These are phyloP conservation scores for Mycteria americana DNA, from an alignment of 2,797 vertebrate species.

Conservation along the genomic window DNA sequence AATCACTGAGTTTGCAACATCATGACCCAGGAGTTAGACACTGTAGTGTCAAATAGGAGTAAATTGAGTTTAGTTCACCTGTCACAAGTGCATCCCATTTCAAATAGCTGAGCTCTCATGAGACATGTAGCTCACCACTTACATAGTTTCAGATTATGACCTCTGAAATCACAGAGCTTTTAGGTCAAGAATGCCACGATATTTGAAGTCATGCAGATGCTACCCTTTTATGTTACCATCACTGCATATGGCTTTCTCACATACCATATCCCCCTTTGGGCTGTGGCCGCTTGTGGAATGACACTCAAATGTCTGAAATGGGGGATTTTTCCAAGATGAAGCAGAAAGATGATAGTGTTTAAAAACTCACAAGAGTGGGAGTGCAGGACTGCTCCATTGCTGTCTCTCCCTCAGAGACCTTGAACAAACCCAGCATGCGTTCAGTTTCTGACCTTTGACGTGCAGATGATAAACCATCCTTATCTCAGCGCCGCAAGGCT, in stretches of 20 bases:
- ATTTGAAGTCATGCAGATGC: not conserved
- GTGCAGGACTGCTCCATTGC: not conserved
- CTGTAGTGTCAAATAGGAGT: not conserved
- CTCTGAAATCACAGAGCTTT: not conserved
- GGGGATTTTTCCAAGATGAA: slow-evolving; percentile 4
- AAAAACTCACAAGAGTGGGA: not conserved
- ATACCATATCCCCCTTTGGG: not conserved
- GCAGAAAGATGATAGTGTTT: not conserved
- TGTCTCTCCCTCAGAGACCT: not conserved
- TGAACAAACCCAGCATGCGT: not conserved
- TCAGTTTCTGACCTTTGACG: not conserved
- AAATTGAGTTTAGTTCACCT: not conserved
- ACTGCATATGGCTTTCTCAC: not conserved
- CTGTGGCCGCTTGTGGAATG: not conserved
- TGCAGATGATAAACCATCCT: not conserved
- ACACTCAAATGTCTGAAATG: not conserved
- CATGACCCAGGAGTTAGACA: not conserved
- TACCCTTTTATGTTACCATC: not conserved
- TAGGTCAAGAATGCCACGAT: not conserved
- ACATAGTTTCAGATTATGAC: not conserved
- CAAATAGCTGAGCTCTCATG: not conserved
- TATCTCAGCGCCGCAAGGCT: not conserved
- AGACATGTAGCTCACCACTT: not conserved
- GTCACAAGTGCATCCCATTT: not conserved
- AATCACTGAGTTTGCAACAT: not conserved